Evolutionary conservation across 2,113 vertebrate genomes (phyloP).

Genomic region (Tetraodon nigroviridis): DNA sequence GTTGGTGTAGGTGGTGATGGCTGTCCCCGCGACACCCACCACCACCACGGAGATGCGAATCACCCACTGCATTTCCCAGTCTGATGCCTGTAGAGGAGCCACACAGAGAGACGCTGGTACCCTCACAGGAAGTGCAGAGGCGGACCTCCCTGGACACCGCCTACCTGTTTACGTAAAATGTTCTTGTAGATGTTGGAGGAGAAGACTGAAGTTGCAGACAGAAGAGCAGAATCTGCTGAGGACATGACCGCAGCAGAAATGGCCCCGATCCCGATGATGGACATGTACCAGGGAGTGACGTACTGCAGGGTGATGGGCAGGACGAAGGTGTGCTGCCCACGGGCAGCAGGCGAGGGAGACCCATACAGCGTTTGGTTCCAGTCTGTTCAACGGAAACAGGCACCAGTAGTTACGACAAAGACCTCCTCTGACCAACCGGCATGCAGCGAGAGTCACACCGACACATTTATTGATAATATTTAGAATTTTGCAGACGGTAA

Average conservation of each 20-base stretch:
- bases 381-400: conserved; percentile 27
- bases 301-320: conserved; percentile 50
- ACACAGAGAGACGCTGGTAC: background rate
- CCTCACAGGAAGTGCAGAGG: background rate
- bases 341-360: conserved; percentile 37
- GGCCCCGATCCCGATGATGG: conserved; percentile 51
- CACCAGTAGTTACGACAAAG: background rate
- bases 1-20: conserved; percentile 70
- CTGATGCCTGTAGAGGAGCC: conserved; percentile 64
- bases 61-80: conserved; percentile 76
- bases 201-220: conserved; percentile 65
- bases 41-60: conserved; percentile 72
- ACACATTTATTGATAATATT: background rate
- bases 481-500: no score
- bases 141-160: conserved; percentile 1
- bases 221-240: conserved; percentile 64
- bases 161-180: conserved; percentile 45
- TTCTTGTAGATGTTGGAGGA: conserved; percentile 56
- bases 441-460: background rate
- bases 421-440: background rate
- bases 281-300: conserved; percentile 48
- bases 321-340: conserved; percentile 39
- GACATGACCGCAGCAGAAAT: conserved; percentile 66
- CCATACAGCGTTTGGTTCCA: conserved; percentile 59
- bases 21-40: conserved; percentile 66